Evolutionary conservation across 2,797 vertebrate genomes (phyloP).

Genomic region (Pseudomugil tenellus): DNA sequence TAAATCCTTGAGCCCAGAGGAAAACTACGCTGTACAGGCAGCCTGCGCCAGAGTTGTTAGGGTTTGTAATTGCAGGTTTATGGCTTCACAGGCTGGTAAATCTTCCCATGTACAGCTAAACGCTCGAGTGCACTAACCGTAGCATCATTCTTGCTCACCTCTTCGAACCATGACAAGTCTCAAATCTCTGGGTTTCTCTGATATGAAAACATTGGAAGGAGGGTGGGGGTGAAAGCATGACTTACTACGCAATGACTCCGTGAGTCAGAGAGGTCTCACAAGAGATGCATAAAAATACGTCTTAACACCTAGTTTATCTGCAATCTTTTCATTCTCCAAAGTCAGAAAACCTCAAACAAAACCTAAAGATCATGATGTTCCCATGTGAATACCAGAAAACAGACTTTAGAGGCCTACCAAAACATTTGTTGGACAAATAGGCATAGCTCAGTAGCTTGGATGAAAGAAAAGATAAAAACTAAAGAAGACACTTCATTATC

Average conservation of each 20-base stretch:
- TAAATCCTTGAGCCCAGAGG: slow-evolving; percentile 69
- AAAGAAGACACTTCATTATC: slow-evolving; percentile 76
- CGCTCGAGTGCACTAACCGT: slow-evolving; percentile 65
- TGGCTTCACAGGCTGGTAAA: slow-evolving; percentile 74
- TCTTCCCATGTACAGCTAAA: slow-evolving; percentile 74
- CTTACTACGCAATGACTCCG: background rate
- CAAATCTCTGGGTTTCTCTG: slow-evolving; percentile 49
- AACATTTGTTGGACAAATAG: slow-evolving; percentile 74
- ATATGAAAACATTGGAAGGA: slow-evolving; percentile 42
- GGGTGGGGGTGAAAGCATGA: slow-evolving; percentile 5
- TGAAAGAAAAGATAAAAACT: slow-evolving; percentile 65
- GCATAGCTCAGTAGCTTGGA: slow-evolving; percentile 53
- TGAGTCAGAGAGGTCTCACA: slow-evolving; percentile 15
- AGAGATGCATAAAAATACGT: slow-evolving; percentile 7
- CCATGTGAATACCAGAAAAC: slow-evolving; percentile 23
- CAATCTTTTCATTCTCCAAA: slow-evolving; percentile 12
- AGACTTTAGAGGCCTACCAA: slow-evolving; percentile 39
- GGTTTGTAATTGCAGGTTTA: slow-evolving; percentile 82
- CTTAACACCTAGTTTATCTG: slow-evolving; percentile 6
- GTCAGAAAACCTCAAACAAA: slow-evolving; percentile 29
- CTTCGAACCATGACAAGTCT: slow-evolving; percentile 55
- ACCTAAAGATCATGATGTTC: slow-evolving; percentile 26
- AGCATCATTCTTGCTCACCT: slow-evolving; percentile 58
- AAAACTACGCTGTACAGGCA: slow-evolving; percentile 56
- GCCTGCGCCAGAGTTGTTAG: slow-evolving; percentile 71